Evolutionary conservation across 1,140 invertebrate species (phyloP).

Genomic region (Himalopsyche phryganea): DNA sequence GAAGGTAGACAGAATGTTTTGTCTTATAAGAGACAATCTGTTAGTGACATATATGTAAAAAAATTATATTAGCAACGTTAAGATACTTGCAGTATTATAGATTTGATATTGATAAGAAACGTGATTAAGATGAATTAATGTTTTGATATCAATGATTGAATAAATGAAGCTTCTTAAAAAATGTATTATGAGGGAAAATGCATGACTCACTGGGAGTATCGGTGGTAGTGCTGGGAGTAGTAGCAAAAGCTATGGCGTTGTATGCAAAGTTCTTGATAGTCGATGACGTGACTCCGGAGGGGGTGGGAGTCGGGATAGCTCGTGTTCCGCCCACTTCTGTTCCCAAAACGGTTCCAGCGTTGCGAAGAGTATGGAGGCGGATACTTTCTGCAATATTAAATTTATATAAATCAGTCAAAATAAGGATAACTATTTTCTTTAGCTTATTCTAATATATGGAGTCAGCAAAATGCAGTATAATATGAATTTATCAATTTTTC

Average conservation of each 20-base stretch:
- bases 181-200: too few species aligned
- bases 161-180: neutral
- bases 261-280: constrained; percentile 12
- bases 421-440: too few species aligned
- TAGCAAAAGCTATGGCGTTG: constrained; percentile 17
- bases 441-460: too few species aligned
- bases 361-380: constrained; percentile 57
- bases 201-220: constrained; percentile 23
- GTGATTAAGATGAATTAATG: neutral
- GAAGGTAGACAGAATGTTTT: too few species aligned
- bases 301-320: constrained; percentile 32
- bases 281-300: constrained; percentile 20
- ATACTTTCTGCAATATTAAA: constrained; percentile 55
- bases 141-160: neutral
- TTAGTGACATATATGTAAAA: too few species aligned
- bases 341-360: constrained; percentile 61
- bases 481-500: too few species aligned
- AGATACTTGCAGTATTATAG: too few species aligned
- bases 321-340: constrained; percentile 55
- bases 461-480: too few species aligned
- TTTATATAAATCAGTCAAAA: too few species aligned
- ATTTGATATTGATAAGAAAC: too few species aligned
- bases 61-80: too few species aligned
- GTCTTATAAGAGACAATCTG: too few species aligned
- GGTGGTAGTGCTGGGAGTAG: constrained; percentile 21